Base-by-base conservation (phyloP, 2,888 invertebrate species). In the Pimpla rufipes region DNA sequence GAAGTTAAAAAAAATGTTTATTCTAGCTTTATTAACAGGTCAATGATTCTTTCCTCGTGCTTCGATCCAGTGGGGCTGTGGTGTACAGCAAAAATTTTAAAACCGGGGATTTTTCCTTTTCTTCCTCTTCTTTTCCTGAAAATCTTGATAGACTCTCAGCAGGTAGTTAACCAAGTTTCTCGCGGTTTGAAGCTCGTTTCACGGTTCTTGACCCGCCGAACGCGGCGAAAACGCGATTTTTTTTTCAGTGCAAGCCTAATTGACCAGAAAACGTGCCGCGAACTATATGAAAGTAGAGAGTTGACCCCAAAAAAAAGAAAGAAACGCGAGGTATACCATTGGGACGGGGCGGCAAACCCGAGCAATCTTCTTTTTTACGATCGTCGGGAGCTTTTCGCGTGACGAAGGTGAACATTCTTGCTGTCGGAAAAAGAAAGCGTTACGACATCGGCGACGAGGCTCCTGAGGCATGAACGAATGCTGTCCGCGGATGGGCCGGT, bases 291-390 rank as follows among this genome's bases (percentile, higher is more conserved):
- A 50, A 47, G 47, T 62, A 18, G 35, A 59, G 18, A 35, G 74
- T 74, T 50, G 74, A 50, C 18, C 47, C 37, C 21, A 47, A 59
- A 45, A 57, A 74, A 74, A 50, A 68, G 8, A 55, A 55, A 8
- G 2, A 18, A 21, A 23, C 29, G 3, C 29, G 11, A 37, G 18
- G 16, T 37, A 7, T 37, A 62, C 62, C 62, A 11, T 40, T 8
- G 62, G 62, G 62, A 16, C 16, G 1, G 37, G 18, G 16, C 3
- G 29, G 29, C 29, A 29, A 37, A 37, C 62, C 35, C n/a, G 16
- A 35, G 35, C 47, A 74, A 59, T 74, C 35, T 74, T 50, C 62
- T 37, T 59, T 73, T 74, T 74, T 74, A 74, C 74, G 74, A 62
- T 42, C 74, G 74, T 21, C 62, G 45, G 35, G 73, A 74, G 62